Base-by-base conservation (phyloP, 2,113 vertebrate genomes). In the Archocentrus centrarchus region DNA sequence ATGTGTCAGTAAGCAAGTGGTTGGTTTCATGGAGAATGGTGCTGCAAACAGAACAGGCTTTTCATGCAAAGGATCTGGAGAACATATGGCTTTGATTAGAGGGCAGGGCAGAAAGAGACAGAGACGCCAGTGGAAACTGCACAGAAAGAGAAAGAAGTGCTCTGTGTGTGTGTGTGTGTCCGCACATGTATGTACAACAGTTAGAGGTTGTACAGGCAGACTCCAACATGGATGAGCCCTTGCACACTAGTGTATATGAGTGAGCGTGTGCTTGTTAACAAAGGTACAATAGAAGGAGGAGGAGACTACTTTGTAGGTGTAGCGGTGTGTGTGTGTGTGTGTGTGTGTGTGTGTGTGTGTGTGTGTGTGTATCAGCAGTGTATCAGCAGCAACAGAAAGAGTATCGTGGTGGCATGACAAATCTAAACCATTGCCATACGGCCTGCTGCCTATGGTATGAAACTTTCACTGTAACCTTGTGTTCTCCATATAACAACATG, bases 1-100 rank as follows among this genome's bases (percentile, higher is more conserved):
- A 1, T 30, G 77, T 73, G 64, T 81, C 85, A 84, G 85, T 47
- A 41, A 91, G 79, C 5, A 59, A 59, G 79, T 78, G 41, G 81
- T 44, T 80, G 81, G 59, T 73, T 81, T 61, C 32, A 47, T 22
- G 53, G 75, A 60, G 73, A 87, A 75, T 68, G 60, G 39, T 8
- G 47, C 84, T 89, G 89, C 77, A 77, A 92, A 91, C 93, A 92
- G 82, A 93, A 90, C 79, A 86, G 85, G 91, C 85, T 88, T 92
- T 93, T 94, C 90, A 94, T 93, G 89, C 85, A 11, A 90, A 75
- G 55, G 79, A 91, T 86, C 84, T 85, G 88, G 84, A 63, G 91
- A 92, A 92, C 95, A 95, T 94, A 90, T 95, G 95, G 93, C 89
- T 94, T 91, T 94, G 93, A 94, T 95, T 95, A 95, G 84, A 87